phyloP scores from a whole-genome alignment of 2,113 vertebrate genomes.

The Hippopotamus amphibius region DNA sequence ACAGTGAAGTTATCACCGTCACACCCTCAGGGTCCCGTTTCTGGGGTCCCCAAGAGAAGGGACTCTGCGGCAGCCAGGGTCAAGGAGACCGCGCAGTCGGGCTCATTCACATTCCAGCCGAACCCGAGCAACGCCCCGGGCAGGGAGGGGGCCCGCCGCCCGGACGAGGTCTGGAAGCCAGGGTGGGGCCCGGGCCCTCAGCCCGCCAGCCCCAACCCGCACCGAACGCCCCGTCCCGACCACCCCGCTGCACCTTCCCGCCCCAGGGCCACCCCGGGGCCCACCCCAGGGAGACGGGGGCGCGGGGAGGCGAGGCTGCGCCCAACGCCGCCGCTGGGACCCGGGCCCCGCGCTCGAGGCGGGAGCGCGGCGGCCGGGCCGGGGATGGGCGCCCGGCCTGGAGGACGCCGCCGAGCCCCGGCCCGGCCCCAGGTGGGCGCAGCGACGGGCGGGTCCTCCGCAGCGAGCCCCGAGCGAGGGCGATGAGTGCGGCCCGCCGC shows the following conservation, averaged over 20 bases:
- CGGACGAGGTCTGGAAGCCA: not conserved
- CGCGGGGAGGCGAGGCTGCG: not conserved
- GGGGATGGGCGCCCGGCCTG: conserved; percentile 24
- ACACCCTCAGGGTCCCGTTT: not conserved
- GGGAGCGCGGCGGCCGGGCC: not conserved
- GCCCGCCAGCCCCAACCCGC: not conserved
- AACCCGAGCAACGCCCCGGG: not conserved
- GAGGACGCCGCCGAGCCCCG: conserved; percentile 75
- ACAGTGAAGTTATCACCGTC: not conserved
- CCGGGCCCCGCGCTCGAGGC: not conserved
- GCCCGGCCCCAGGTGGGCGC: not conserved
- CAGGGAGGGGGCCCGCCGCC: not conserved
- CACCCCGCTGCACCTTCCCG: not conserved
- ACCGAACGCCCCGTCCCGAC: not conserved
- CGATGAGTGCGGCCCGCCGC: conserved; percentile 1
- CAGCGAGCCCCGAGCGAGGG: not conserved
- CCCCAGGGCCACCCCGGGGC: not conserved
- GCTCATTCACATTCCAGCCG: conserved; percentile 4
- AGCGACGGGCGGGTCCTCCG: not conserved
- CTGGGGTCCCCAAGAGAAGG: not conserved
- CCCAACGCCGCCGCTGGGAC: not conserved
- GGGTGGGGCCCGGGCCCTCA: not conserved
- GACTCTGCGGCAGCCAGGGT: not conserved
- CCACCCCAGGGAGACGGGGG: not conserved
- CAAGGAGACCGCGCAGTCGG: not conserved